These are phyloP conservation scores for Podilymbus podiceps DNA, from an alignment of 2,113 vertebrate species.

Conservation along the genomic window DNA sequence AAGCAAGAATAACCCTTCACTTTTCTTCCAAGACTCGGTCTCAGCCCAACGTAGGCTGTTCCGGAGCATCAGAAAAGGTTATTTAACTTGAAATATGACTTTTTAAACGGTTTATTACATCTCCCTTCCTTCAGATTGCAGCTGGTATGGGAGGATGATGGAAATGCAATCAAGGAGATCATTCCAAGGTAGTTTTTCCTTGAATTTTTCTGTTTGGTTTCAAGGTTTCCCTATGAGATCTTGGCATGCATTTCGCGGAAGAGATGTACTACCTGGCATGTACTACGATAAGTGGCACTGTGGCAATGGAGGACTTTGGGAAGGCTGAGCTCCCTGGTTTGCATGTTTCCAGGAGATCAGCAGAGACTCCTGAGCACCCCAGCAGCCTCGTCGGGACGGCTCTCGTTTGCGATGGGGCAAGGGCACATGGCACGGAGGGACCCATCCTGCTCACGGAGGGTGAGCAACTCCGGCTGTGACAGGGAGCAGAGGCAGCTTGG, in stretches of 20 bases:
- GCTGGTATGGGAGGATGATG: neutral
- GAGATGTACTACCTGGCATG: neutral
- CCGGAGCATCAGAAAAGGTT: slow-evolving; percentile 14
- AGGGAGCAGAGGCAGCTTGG: neutral
- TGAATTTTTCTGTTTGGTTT: neutral
- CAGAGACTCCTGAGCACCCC: neutral
- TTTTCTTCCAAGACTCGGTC: slow-evolving; percentile 8
- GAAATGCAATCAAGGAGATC: neutral
- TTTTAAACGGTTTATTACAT: neutral
- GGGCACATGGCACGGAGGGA: fast-evolving
- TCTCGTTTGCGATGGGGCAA: neutral
- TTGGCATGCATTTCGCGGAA: neutral
- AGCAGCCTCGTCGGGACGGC: too few relatives aligned
- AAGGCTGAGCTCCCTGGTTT: neutral
- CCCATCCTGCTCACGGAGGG: neutral
- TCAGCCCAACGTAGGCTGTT: slow-evolving; percentile 44
- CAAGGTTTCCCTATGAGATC: neutral
- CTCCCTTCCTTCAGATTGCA: neutral
- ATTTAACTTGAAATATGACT: slow-evolving; percentile 19
- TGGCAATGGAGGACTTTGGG: neutral
- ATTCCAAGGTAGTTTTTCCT: neutral
- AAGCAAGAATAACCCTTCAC: slow-evolving; percentile 16
- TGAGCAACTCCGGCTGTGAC: neutral
- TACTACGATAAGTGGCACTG: neutral
- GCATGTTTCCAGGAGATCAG: neutral